Evolutionary conservation across 2,113 vertebrate species (phyloP), one percentile per base, ranked within the genome.

Genomic region (Chloropsis cyanopogon): DNA sequence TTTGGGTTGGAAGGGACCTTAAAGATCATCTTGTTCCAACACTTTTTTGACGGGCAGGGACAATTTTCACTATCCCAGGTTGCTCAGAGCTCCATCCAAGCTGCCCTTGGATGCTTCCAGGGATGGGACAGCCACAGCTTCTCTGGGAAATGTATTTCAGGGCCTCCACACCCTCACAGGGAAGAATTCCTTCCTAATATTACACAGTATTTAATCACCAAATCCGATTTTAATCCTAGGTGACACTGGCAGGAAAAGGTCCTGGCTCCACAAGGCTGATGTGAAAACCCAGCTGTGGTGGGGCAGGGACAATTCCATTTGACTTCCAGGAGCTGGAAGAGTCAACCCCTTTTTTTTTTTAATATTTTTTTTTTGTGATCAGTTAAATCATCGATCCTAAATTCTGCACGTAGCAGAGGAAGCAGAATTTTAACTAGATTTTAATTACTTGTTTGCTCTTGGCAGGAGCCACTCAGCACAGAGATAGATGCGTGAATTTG

Each of bases 361-460:
- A 37, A 37, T 37, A 9, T 37, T 42, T 64, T 29, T 33, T 24
- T 9, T 26, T 57, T 61, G 17, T 35, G 52, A 70, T 66, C 81
- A 63, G 14, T 72, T 70, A 82, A 85, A 12, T 49, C 35, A 71
- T 54, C 17, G 12, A 83, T 82, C 82, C 88, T 59, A 42, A 66
- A 83, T 70, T 70, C 72, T 56, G 37, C 69, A 49, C 2, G 1
- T 84, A 80, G 6, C 77, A 65, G 82, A 79, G 77, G 90, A 95
- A 96, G 65, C 25, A 24, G 91, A 92, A 89, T 93, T 96, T 76
- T 56, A 96, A 86, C 68, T 72, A 87, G 90, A 71, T 93, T 83
- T 50, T 42, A 91, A 95, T 72, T 82, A 82, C 86, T 84, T 95
- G 91, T 90, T 94, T 94, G 78, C 78, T 96, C 78, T 97, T 94